Base-by-base conservation (phyloP, 1,140 invertebrate genomes). In the Xylocopa sonorina region DNA sequence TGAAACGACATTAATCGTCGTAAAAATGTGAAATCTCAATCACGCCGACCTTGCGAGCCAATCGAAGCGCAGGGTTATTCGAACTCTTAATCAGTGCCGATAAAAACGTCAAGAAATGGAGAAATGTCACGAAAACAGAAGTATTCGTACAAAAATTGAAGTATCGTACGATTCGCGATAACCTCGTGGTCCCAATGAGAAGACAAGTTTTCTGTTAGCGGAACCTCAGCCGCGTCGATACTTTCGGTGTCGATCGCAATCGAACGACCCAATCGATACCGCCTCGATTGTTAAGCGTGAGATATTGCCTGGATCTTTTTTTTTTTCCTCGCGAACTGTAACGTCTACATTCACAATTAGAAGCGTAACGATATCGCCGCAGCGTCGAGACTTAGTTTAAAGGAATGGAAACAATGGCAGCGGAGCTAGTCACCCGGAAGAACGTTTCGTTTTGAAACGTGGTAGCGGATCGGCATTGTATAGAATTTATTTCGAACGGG, bases 81-180 rank as follows among this genome's bases (percentile, higher is more conserved):
- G n/a, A n/a, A n/a, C n/a, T n/a, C n/a, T n/a, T n/a, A n/a, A 18
- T 34, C 14, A 18, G 16, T 21, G 18, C 0, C 29, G 51, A 43
- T 69, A 69, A 69, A 41, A 12, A 29, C 2, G 12, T 6, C 10
- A 43, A 2, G 14, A 38, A 48, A 12, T 12, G 14, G 18, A 29
- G 41, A 21, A 16, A 0, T 10, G 10, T 7, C 1, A 21, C 10
- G 3, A 38, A 16, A 5, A 27, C 16, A 6, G 16, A 16, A 27
- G 3, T 0, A 27, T 3, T 18, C 0, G n/a, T n/a, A n/a, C n/a
- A n/a, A 9, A 62, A 18, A 34, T 34, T 7, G 27, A 34, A 74
- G 32, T 41, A 66, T 74, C 60, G 48, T 74, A 74, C 21, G 34
- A 53, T 18, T 77, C 29, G 38, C 21, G 29, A 60, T 77, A 60